Percentiles rank a stretch among this genome's conserved stretches.
These are phyloP conservation scores for Blennius ocellaris DNA, from an alignment of 2,113 vertebrate genomes.

Conservation along the genomic window DNA sequence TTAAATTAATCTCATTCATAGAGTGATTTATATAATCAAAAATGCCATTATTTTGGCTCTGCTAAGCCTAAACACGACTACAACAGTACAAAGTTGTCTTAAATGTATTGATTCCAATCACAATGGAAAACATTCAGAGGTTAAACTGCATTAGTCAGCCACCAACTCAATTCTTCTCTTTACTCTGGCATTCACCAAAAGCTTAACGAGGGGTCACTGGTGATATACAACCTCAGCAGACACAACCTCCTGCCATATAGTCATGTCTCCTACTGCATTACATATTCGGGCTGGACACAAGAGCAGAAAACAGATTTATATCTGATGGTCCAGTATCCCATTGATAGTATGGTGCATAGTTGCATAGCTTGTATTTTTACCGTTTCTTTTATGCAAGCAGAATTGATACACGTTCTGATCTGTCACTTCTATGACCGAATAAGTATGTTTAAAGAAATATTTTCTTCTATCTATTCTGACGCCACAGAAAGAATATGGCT, in stretches of 20 bases:
- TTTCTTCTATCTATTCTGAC: background rate
- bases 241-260: conserved; percentile 29
- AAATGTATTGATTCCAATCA: conserved; percentile 46
- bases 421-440: too few relatives aligned
- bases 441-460: background rate
- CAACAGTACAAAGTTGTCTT: conserved; percentile 43
- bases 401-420: too few relatives aligned
- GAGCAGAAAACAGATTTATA: conserved; percentile 31
- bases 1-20: conserved; percentile 1
- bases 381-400: too few relatives aligned
- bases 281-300: conserved; percentile 28
- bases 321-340: conserved; percentile 6
- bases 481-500: conserved; percentile 29
- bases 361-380: too few relatives aligned
- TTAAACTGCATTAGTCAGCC: conserved; percentile 41
- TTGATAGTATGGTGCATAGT: too few relatives aligned
- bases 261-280: conserved; percentile 35
- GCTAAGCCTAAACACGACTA: conserved; percentile 20
- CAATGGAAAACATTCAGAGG: conserved; percentile 43
- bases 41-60: conserved; percentile 51
- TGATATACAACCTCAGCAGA: conserved; percentile 74
- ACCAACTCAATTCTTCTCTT: conserved; percentile 63
- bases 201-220: conserved; percentile 65
- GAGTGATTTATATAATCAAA: conserved; percentile 14
- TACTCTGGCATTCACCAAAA: conserved; percentile 65